Percentiles rank a stretch among this genome's conserved stretches.
Conservation (phyloP, 2,888 invertebrate species). For the Villa cingulata region DNA sequence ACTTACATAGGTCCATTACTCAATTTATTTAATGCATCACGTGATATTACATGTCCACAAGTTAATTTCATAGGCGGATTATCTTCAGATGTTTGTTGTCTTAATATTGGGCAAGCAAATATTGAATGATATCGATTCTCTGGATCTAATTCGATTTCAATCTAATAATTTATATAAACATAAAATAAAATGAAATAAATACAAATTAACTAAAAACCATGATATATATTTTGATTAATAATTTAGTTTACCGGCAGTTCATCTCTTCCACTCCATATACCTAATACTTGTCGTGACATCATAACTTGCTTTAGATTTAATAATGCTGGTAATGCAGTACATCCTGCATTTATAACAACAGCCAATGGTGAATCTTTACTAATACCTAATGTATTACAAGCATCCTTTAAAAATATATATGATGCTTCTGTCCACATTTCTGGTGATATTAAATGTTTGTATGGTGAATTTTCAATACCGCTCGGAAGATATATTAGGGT, state of each 20-base stretch:
- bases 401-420: slow-evolving; percentile 83
- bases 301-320: slow-evolving; percentile 87
- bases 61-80: slow-evolving; percentile 96
- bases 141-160: slow-evolving; percentile 85
- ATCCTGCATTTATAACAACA: slow-evolving; percentile 86
- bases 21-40: slow-evolving; percentile 91
- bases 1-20: slow-evolving; percentile 82
- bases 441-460: slow-evolving; percentile 57
- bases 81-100: slow-evolving; percentile 87
- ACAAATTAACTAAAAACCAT: neutral
- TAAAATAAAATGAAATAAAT: neutral
- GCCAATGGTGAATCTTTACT: slow-evolving; percentile 82
- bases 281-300: slow-evolving; percentile 76
- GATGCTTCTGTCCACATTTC: slow-evolving; percentile 66
- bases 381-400: slow-evolving; percentile 79
- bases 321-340: slow-evolving; percentile 84
- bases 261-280: slow-evolving; percentile 89
- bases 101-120: slow-evolving; percentile 95
- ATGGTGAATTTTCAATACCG: slow-evolving; percentile 68
- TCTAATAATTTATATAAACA: too few species aligned
- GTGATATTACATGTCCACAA: slow-evolving; percentile 96
- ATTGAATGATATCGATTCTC: slow-evolving; percentile 93
- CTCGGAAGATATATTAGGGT: slow-evolving; percentile 64
- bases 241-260: slow-evolving; percentile 71
- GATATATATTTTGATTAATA: slow-evolving; percentile 37